These are phyloP conservation scores for Pitangus sulphuratus DNA, from an alignment of 2,797 vertebrate genomes.

Conservation along the genomic window DNA sequence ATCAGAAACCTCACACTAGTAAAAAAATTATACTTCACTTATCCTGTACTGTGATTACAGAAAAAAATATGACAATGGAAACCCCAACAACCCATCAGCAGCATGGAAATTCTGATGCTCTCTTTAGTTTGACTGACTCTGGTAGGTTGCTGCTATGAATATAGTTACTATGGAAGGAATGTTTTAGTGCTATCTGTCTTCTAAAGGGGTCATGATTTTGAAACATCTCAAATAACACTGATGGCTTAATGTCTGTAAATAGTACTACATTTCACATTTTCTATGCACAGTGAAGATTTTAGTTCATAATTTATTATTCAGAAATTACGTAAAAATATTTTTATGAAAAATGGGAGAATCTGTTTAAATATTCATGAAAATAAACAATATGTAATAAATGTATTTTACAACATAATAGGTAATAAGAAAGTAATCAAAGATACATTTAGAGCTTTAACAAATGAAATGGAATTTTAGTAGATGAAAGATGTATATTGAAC, in stretches of 20 bases:
- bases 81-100: slow-evolving; percentile 69
- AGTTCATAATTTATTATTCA: slow-evolving; percentile 67
- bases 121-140: slow-evolving; percentile 80
- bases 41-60: slow-evolving; percentile 65
- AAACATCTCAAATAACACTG: slow-evolving; percentile 74
- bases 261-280: slow-evolving; percentile 71
- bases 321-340: slow-evolving; percentile 71
- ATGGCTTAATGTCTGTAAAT: slow-evolving; percentile 72
- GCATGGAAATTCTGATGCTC: slow-evolving; percentile 74
- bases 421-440: slow-evolving; percentile 66
- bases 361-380: slow-evolving; percentile 64
- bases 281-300: slow-evolving; percentile 33
- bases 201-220: slow-evolving; percentile 75
- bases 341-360: slow-evolving; percentile 49
- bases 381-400: slow-evolving; percentile 59
- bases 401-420: slow-evolving; percentile 33
- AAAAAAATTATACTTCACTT: slow-evolving; percentile 71
- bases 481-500: slow-evolving; percentile 39
- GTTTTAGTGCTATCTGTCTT: slow-evolving; percentile 68
- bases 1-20: slow-evolving; percentile 65
- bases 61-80: slow-evolving; percentile 75
- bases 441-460: slow-evolving; percentile 49
- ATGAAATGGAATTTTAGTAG: slow-evolving; percentile 48
- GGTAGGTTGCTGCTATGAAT: slow-evolving; percentile 71
- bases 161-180: slow-evolving; percentile 76